Evolutionary conservation across 2,113 vertebrate species (phyloP).

Genomic region (Ia io): DNA sequence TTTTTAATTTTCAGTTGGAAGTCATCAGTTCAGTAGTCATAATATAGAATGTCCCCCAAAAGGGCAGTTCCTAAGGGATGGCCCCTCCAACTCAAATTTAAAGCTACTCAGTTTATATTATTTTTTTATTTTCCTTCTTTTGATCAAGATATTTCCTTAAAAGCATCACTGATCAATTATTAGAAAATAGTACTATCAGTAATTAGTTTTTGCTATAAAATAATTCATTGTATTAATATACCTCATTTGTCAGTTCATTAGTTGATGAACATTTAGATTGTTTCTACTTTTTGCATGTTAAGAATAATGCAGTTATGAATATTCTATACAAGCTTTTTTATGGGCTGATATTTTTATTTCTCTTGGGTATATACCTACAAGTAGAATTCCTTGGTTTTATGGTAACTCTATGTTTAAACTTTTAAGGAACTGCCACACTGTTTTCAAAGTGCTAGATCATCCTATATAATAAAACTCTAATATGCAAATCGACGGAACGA

Average conservation of each 20-base stretch:
- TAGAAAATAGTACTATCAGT: neutral
- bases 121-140: neutral
- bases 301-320: neutral
- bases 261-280: neutral
- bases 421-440: too few relatives aligned
- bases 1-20: neutral
- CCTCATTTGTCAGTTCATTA: neutral
- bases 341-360: neutral
- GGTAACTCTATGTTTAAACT: too few relatives aligned
- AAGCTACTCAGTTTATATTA: neutral
- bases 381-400: too few relatives aligned
- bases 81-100: neutral
- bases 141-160: neutral
- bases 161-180: neutral
- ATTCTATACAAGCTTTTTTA: neutral
- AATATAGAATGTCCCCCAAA: too few relatives aligned
- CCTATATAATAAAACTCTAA: too few relatives aligned
- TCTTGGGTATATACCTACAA: neutral
- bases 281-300: neutral
- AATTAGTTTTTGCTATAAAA: neutral
- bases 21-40: neutral
- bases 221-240: neutral
- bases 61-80: neutral
- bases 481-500: too few relatives aligned
- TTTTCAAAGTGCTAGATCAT: too few relatives aligned